Conservation (phyloP, 2,797 vertebrate species). For the Erpetoichthys calabaricus region DNA sequence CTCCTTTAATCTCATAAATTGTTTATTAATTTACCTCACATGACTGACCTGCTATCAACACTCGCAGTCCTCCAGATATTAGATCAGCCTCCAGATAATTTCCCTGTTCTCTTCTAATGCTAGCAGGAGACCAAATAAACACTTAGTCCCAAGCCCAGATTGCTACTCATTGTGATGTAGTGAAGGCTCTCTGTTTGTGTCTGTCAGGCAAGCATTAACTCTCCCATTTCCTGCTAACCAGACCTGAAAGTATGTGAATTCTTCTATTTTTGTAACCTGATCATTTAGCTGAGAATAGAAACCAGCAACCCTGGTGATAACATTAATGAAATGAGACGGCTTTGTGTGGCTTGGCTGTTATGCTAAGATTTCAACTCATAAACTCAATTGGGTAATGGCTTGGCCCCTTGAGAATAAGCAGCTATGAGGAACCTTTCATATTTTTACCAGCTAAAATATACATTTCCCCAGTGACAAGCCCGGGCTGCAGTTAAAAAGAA, state of each 20-base stretch:
- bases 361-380: too few relatives aligned
- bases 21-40: conserved; percentile 45
- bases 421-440: too few relatives aligned
- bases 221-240: not conserved
- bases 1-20: conserved; percentile 46
- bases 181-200: conserved; percentile 2
- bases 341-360: too few relatives aligned
- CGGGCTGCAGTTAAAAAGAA: too few relatives aligned
- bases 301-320: not conserved
- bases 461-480: too few relatives aligned
- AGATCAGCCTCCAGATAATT: conserved; percentile 14
- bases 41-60: conserved; percentile 43
- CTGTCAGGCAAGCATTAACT: not conserved
- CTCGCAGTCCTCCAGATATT: conserved; percentile 43
- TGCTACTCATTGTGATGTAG: conserved; percentile 10
- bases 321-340: not conserved
- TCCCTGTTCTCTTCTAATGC: conserved; percentile 9
- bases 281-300: not conserved
- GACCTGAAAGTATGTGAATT: not conserved
- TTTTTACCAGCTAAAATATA: too few relatives aligned
- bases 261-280: conserved; percentile 1
- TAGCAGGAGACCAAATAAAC: conserved; percentile 7
- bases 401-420: too few relatives aligned
- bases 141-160: conserved; percentile 5
- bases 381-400: too few relatives aligned